phyloP scores from a whole-genome alignment of 2,888 invertebrate genomes.

The Therioaphis trifolii region DNA sequence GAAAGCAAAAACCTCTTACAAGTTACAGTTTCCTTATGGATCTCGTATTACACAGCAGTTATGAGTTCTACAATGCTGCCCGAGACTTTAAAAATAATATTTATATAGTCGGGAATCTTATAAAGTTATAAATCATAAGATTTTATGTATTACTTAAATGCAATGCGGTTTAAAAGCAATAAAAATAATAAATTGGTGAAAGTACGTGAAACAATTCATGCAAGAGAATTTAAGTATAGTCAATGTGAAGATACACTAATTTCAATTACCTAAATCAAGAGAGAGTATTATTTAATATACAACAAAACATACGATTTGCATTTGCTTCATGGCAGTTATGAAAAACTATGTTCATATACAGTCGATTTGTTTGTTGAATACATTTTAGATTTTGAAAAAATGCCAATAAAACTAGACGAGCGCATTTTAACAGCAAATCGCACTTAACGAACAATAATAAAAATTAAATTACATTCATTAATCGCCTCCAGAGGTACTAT shows the following conservation, averaged over 20 bases:
- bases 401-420: conserved; percentile 30
- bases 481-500: conserved; percentile 10
- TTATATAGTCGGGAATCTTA: too few species aligned
- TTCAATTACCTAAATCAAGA: not conserved
- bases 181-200: not conserved
- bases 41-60: conserved; percentile 47
- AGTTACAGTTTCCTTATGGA: conserved; percentile 11
- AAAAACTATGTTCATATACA: conserved; percentile 27
- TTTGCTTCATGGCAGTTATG: not conserved
- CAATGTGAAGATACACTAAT: not conserved
- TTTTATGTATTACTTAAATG: not conserved
- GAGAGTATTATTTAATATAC: too few species aligned
- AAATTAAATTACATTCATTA: conserved; percentile 37
- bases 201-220: not conserved
- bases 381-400: too few species aligned
- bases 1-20: conserved; percentile 21
- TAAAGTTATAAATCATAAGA: not conserved
- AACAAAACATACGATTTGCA: too few species aligned
- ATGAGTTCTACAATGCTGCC: not conserved
- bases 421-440: conserved; percentile 48
- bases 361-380: conserved; percentile 10
- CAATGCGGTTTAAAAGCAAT: not conserved
- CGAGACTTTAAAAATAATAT: conserved; percentile 10
- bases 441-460: conserved; percentile 48
- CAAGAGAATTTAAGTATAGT: not conserved